phyloP scores from a whole-genome alignment of 2,113 vertebrate genomes.

The Silurus asotus region DNA sequence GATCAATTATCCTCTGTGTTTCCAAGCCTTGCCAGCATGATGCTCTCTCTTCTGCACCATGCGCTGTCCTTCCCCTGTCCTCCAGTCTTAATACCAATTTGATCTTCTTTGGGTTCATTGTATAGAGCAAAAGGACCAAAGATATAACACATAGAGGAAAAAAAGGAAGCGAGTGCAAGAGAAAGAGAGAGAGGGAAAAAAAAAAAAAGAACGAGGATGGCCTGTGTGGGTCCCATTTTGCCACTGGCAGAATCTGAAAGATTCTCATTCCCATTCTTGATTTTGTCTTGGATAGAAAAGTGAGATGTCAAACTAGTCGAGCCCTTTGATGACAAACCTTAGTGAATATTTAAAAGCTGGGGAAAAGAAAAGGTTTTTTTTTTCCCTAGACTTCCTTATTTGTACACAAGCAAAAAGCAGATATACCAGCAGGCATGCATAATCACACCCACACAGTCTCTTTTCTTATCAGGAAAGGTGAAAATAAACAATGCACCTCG shows the following conservation, averaged over 20 bases:
- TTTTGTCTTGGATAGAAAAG: conserved; percentile 33
- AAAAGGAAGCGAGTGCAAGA: background rate
- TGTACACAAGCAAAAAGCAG: conserved; percentile 33
- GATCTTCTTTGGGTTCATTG: conserved; percentile 40
- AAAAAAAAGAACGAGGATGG: conserved; percentile 3
- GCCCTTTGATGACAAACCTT: conserved; percentile 29
- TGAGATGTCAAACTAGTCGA: conserved; percentile 45
- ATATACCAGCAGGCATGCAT: conserved; percentile 43
- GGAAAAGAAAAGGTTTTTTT: background rate
- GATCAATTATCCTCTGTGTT: conserved; percentile 51
- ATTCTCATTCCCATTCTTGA: conserved; percentile 36
- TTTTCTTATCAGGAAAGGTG: conserved; percentile 27
- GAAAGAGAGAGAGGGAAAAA: background rate
- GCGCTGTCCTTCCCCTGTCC: conserved; percentile 37
- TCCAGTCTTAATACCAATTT: conserved; percentile 29
- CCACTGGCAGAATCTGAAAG: conserved; percentile 32
- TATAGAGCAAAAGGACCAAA: background rate
- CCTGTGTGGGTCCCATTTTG: conserved; percentile 10
- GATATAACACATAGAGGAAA: background rate
- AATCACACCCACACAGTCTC: conserved; percentile 28
- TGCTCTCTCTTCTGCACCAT: conserved; percentile 10
- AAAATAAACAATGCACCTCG: conserved; percentile 20
- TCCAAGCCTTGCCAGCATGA: conserved; percentile 11
- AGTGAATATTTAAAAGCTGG: conserved; percentile 32
- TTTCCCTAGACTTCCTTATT: conserved; percentile 26